These are phyloP conservation scores for Maconellicoccus hirsutus DNA, from an alignment of 1,140 invertebrate genomes.

Conservation along the genomic window DNA sequence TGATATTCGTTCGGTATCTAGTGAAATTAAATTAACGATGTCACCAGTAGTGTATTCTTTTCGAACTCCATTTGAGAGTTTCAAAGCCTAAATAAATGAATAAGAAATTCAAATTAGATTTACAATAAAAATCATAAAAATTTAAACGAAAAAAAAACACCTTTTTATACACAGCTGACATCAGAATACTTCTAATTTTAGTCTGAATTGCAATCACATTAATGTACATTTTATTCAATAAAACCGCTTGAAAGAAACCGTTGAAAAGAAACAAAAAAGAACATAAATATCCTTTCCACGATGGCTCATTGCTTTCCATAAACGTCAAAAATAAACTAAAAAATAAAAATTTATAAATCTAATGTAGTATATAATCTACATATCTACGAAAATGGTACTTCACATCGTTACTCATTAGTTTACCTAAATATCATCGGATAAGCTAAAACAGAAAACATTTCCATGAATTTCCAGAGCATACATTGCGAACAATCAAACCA, in stretches of 20 bases:
- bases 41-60: neutral
- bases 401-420: too few relatives aligned
- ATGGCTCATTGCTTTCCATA: neutral
- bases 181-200: neutral
- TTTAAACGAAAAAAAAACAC: neutral
- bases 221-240: neutral
- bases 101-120: too few relatives aligned
- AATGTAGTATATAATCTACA: too few relatives aligned
- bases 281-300: neutral
- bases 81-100: neutral
- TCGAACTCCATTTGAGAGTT: neutral
- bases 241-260: neutral
- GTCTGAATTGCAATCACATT: neutral
- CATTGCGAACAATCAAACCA: neutral
- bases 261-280: neutral
- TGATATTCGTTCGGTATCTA: neutral
- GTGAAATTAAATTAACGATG: neutral
- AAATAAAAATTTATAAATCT: neutral
- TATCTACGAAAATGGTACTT: too few relatives aligned
- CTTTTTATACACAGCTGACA: neutral
- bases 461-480: neutral
- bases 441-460: neutral
- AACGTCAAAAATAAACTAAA: neutral
- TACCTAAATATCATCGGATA: neutral
- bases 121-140: too few relatives aligned